Percentiles rank a stretch among this genome's conserved stretches.
Conservation (phyloP, 2,888 invertebrate genomes). For the Xylophagus ater region DNA sequence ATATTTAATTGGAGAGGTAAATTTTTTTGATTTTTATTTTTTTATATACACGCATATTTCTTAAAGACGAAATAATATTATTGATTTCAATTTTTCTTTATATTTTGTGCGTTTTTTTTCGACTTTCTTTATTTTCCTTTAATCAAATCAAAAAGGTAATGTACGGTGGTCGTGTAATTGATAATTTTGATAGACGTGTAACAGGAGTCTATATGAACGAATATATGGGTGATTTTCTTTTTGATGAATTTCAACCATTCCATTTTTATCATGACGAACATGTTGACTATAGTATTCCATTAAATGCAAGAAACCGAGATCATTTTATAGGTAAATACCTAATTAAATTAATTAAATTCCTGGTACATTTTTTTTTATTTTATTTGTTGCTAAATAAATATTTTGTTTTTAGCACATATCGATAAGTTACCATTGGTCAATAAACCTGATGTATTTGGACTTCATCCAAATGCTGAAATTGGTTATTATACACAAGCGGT, state of each 20-base stretch:
- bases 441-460: conserved; percentile 82
- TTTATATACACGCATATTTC: not conserved
- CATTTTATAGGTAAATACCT: conserved; percentile 53
- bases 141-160: too few species aligned
- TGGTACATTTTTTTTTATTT: not conserved
- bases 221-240: conserved; percentile 88
- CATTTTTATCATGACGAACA: conserved; percentile 68
- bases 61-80: not conserved
- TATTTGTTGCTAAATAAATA: conserved; percentile 10
- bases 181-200: conserved; percentile 79
- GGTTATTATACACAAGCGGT: conserved; percentile 84
- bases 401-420: conserved; percentile 51
- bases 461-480: conserved; percentile 92
- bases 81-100: not conserved
- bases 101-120: too few species aligned
- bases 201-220: conserved; percentile 85
- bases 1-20: conserved; percentile 82
- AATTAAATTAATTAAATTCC: too few species aligned
- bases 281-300: conserved; percentile 71
- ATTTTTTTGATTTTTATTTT: conserved; percentile 10
- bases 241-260: conserved; percentile 83
- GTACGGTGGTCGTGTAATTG: conserved; percentile 90
- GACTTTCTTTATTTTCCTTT: too few species aligned
- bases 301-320: conserved; percentile 48
- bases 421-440: conserved; percentile 73